Percentiles rank a stretch among this genome's conserved stretches.
phyloP scores from a whole-genome alignment of 2,113 vertebrate species.

The Lagopus muta region DNA sequence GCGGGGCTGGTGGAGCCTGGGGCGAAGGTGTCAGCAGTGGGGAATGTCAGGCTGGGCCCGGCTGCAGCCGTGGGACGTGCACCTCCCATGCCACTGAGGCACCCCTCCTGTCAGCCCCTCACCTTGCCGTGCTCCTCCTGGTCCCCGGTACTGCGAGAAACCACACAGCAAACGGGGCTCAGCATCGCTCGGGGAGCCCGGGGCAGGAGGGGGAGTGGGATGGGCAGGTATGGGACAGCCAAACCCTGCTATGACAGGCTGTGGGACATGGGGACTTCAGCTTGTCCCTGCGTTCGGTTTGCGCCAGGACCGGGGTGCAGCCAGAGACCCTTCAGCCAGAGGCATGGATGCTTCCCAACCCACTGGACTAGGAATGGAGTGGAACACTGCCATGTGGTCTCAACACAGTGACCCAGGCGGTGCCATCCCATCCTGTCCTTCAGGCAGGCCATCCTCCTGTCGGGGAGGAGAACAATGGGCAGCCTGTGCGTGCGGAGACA shows the following conservation, averaged over 20 bases:
- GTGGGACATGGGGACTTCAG: background rate
- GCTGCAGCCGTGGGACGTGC: too few species aligned
- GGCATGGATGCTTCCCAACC: background rate
- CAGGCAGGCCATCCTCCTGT: background rate
- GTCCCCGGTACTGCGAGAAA: background rate
- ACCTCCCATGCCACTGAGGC: too few species aligned
- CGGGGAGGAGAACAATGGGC: background rate
- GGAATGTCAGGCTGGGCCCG: background rate
- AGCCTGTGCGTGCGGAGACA: background rate
- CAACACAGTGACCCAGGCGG: background rate
- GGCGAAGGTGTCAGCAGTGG: slow-evolving; percentile 24
- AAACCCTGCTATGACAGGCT: background rate
- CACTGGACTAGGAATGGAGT: background rate
- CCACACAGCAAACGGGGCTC: background rate
- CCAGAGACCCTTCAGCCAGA: background rate
- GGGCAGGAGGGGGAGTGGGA: background rate
- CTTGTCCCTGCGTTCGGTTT: background rate
- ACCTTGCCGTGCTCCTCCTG: background rate
- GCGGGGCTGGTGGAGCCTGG: slow-evolving; percentile 5
- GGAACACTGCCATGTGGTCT: background rate
- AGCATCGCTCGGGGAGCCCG: too few species aligned
- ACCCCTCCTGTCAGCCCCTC: background rate
- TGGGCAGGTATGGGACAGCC: background rate
- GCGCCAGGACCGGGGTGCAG: background rate
- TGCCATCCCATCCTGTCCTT: background rate